Conservation (phyloP, 2,888 invertebrate species). For the Acanthosoma haemorrhoidale region DNA sequence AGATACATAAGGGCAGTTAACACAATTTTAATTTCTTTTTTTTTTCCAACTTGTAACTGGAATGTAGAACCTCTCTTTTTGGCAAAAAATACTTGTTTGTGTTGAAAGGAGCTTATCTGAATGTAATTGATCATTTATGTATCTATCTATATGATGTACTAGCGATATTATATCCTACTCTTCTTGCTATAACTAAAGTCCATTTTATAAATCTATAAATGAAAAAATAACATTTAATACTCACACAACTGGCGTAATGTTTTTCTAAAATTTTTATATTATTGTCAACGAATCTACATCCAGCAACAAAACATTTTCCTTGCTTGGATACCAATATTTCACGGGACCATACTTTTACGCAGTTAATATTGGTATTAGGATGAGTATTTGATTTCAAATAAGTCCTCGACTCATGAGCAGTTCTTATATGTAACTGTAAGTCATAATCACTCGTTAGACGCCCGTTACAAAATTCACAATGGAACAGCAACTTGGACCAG, state of each 20-base stretch:
- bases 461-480: background rate
- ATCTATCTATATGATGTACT: too few species aligned
- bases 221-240: too few species aligned
- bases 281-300: slow-evolving; percentile 14
- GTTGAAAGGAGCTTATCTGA: too few species aligned
- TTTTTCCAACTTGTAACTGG: too few species aligned
- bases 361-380: background rate
- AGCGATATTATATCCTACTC: too few species aligned
- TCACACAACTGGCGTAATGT: slow-evolving; percentile 10
- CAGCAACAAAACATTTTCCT: background rate
- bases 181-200: too few species aligned
- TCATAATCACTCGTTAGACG: background rate
- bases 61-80: too few species aligned
- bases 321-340: background rate
- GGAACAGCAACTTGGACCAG: background rate
- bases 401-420: background rate
- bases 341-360: background rate
- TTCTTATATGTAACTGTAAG: background rate
- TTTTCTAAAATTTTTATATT: background rate
- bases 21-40: too few species aligned
- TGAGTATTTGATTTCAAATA: background rate
- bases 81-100: too few species aligned
- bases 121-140: too few species aligned
- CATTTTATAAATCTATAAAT: too few species aligned
- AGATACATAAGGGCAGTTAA: too few species aligned